Evolutionary conservation across 2,113 vertebrate species (phyloP), one percentile per base, ranked within the genome.

Genomic region (Hippoglossus stenolepis): DNA sequence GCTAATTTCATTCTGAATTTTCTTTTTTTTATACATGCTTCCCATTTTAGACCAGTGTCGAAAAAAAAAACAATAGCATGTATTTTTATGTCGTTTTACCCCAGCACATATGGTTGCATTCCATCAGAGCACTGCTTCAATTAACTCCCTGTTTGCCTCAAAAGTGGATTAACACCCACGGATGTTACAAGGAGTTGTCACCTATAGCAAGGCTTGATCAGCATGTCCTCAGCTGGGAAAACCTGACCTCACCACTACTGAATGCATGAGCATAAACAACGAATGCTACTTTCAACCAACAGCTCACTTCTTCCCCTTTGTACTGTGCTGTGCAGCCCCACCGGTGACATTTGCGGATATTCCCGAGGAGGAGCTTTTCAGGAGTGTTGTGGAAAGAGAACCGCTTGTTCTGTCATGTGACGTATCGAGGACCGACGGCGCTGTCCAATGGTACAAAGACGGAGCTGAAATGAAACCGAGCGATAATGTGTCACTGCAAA

Each of bases 401-500:
- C 70, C 83, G 35, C 89, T 96, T 38, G 56, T 89, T 64, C 80
- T 96, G 73, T 90, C 88, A 17, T 95, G 94, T 45, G 87, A 95
- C n/a, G 82, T 95, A 21, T 94, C 94, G 0, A 87, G 90, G 56
- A 31, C 84, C 31, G 90, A 94, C 8, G 92, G 86, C 17, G 49
- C 66, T 11, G 90, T 91, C 51, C 92, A 91, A 73, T 95, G 95
- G 95, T 95, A 94, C 68, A 95, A 94, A 73, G 95, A 96, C 12
- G 95, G 95, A 51, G 77, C 73, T 23, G 93, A 94, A 73, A 85
- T 94, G 8, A 89, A 93, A 54, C 65, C 87, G 5, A 79, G 77
- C 54, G 65, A 69, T 65, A 84, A 91, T 10, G 59, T 93, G 12
- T 70, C 74, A 40, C 69, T 94, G 6, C 70, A 91, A 70, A 75